Conservation (phyloP, 2,888 invertebrate species). For the Eutolmus rufibarbis region DNA sequence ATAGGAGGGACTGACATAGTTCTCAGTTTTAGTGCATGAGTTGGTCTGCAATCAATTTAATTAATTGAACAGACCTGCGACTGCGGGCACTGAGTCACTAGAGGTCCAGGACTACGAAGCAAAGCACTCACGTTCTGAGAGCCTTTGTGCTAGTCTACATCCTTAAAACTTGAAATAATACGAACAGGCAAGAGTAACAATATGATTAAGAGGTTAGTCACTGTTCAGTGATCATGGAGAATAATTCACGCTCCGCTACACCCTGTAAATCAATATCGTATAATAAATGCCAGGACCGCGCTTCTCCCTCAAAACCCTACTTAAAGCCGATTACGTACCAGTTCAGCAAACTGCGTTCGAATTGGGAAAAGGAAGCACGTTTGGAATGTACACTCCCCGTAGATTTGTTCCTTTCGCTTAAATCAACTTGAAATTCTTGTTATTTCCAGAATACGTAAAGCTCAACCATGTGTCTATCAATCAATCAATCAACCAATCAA, state of each 20-base stretch:
- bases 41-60: neutral
- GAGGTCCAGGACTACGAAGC: neutral
- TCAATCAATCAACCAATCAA: conserved; percentile 44
- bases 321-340: neutral
- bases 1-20: neutral
- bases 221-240: conserved; percentile 16
- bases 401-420: conserved; percentile 17
- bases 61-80: neutral
- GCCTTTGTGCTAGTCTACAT: neutral
- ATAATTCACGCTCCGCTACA: neutral
- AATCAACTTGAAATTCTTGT: conserved; percentile 13
- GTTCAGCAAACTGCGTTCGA: conserved; percentile 2
- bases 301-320: neutral
- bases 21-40: neutral
- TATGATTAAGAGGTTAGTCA: conserved; percentile 16
- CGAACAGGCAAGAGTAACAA: neutral
- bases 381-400: neutral
- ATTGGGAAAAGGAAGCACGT: conserved; percentile 1
- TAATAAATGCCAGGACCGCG: neutral
- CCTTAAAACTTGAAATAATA: neutral
- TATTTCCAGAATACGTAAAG: conserved; percentile 15
- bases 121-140: neutral
- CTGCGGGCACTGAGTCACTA: neutral
- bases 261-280: neutral
- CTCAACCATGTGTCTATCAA: conserved; percentile 41